These are phyloP conservation scores for Oligia strigilis DNA, from an alignment of 2,888 invertebrate species.

Conservation along the genomic window DNA sequence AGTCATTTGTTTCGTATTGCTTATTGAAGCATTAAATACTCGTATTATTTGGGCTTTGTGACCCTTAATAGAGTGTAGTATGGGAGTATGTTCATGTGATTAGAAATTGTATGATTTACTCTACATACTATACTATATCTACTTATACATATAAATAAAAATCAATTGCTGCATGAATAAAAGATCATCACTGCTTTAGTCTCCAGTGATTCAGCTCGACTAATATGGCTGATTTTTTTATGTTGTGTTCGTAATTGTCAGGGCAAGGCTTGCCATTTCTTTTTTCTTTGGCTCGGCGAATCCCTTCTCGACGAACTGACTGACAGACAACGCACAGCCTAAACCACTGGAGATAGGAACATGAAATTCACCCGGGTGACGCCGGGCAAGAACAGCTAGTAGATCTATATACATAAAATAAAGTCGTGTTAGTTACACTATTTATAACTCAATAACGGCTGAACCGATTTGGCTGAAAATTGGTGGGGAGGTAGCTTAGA, in stretches of 20 bases:
- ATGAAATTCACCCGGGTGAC: not conserved
- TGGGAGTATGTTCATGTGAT: conserved; percentile 1
- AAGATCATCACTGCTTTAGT: no score
- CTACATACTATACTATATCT: no score
- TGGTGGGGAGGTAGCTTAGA: no score
- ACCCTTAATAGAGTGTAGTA: conserved; percentile 3
- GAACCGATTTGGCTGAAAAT: no score
- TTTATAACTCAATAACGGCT: no score
- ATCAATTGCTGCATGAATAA: not conserved
- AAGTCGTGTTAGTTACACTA: no score
- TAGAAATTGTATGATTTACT: not conserved
- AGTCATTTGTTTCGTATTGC: conserved; percentile 41
- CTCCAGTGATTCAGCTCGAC: not conserved
- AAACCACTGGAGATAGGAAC: not conserved
- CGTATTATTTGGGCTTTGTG: conserved; percentile 22
- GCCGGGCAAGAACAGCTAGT: not conserved
- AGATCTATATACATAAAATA: no score
- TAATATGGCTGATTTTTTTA: not conserved
- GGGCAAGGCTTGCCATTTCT: not conserved
- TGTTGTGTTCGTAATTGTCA: not conserved
- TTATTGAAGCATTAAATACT: conserved; percentile 8
- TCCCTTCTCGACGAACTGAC: not conserved
- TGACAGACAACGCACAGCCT: not conserved
- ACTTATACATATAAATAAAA: not conserved
- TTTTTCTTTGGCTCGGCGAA: not conserved